Percentiles rank a stretch among this genome's conserved stretches.
phyloP scores from a whole-genome alignment of 1,140 invertebrate genomes.

The Calliopsis andreniformis region DNA sequence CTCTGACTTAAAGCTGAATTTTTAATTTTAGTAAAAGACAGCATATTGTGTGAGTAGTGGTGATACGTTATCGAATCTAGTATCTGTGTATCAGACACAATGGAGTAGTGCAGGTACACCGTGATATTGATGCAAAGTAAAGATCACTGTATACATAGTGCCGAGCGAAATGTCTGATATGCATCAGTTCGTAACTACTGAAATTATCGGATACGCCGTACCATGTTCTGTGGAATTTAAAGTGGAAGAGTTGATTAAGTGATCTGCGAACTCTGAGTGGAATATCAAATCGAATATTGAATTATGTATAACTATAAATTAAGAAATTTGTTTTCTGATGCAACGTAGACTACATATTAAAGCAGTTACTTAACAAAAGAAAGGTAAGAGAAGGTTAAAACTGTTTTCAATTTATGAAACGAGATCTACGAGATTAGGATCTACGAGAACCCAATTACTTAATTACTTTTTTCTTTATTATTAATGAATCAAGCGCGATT shows the following conservation, averaged over 20 bases:
- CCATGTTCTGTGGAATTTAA: background rate
- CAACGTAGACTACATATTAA: too few species aligned
- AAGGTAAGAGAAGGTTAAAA: too few species aligned
- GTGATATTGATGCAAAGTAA: slow-evolving; percentile 23
- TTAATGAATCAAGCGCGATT: too few species aligned
- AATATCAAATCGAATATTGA: background rate
- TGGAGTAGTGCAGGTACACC: background rate
- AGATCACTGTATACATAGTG: slow-evolving; percentile 20
- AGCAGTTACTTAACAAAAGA: too few species aligned
- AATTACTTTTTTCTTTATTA: too few species aligned
- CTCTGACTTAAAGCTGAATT: slow-evolving; percentile 8
- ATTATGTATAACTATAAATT: too few species aligned
- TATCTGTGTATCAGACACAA: background rate
- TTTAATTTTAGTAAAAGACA: slow-evolving; percentile 8
- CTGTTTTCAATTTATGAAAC: too few species aligned
- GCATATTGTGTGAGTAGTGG: background rate
- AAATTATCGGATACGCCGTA: background rate
- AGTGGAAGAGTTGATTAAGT: background rate
- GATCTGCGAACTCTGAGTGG: background rate
- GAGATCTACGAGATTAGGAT: too few species aligned
- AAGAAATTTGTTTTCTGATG: too few species aligned
- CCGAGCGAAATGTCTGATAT: slow-evolving; percentile 19
- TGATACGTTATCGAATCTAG: background rate
- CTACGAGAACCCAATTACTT: too few species aligned
- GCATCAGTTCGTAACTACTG: slow-evolving; percentile 33